Conservation (phyloP, 2,797 vertebrate genomes). For the Aphelocoma californica region DNA sequence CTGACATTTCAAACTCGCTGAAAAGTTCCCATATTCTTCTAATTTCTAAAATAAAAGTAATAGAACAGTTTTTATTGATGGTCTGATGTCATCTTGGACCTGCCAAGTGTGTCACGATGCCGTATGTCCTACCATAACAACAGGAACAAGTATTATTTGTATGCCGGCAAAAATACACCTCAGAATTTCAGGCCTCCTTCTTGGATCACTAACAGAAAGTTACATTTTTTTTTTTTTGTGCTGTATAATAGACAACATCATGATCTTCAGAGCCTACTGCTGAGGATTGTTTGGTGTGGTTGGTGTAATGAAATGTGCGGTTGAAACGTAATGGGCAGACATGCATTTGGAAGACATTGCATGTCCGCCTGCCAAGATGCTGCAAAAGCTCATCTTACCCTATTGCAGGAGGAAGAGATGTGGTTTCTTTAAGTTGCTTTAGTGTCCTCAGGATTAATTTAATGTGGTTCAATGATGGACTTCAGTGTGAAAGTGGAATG, state of each 20-base stretch:
- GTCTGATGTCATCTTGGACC: not conserved
- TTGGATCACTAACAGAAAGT: not conserved
- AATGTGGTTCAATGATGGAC: not conserved
- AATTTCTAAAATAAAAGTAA: not conserved
- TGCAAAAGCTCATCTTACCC: not conserved
- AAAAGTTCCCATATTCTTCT: not conserved
- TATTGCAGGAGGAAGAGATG: not conserved
- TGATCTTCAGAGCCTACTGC: not conserved
- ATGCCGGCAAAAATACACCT: not conserved
- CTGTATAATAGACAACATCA: not conserved
- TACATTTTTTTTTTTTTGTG: not conserved
- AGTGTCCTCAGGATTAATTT: not conserved
- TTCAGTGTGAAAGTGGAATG: not conserved
- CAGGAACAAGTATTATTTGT: not conserved
- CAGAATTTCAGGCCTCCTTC: not conserved
- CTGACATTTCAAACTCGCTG: not conserved
- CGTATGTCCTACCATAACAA: not conserved
- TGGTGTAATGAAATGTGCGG: not conserved
- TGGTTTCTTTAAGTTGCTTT: constrained; percentile 12
- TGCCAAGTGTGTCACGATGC: not conserved
- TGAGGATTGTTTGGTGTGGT: not conserved
- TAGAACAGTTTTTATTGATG: not conserved
- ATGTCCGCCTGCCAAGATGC: not conserved
- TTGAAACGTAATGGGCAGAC: not conserved
- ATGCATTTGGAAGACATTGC: not conserved